Base-by-base conservation (phyloP, 2,113 vertebrate species). In the Melierax canorus region DNA sequence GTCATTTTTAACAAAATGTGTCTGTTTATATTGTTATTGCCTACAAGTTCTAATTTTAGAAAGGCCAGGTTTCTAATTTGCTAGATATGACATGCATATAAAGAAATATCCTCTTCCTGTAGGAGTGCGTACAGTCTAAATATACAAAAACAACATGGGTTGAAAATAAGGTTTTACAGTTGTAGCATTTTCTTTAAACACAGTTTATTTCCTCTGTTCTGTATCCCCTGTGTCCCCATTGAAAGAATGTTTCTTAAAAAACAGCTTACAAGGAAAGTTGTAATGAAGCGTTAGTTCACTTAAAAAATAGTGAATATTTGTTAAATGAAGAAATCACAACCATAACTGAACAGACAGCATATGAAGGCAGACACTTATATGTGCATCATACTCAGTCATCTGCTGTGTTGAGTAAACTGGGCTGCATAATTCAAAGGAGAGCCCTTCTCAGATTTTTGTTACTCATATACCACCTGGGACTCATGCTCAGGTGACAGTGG, bases 341-440 rank as follows among this genome's bases (percentile, higher is more conserved):
- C 26, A 1, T 12, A 45, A 34, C 24, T 78, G 77, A 67, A 59
- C 17, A 69, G 76, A 14, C 9, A 78, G 36, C 16, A 9, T 5
- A 29, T 0, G 11, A 45, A 69, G 32, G 62, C 56, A 50, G 69
- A 6, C 26, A 15, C 24, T 76, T 5, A 3, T 60, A 0, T 0
- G 0, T 76, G 58, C 7, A 9, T 74, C 45, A 38, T 29, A 16
- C 17, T 59, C 4, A 38, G n/a, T 43, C 71, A 86, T 43, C 45
- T 1, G 0, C 41, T 46, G 45, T 6, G 4, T 19, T 72, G 63
- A 60, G 62, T 51, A 46, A 82, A 71, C 18, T 5, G 69, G 23
- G n/a, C 45, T 48, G 2, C 59, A 60, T 92, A 46, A 43, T 83
- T 50, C 62, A 64, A 66, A 76, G 74, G 30, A 89, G 48, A 80